phyloP scores from a whole-genome alignment of 2,797 vertebrate species.

The Poeciliopsis presidionis region DNA sequence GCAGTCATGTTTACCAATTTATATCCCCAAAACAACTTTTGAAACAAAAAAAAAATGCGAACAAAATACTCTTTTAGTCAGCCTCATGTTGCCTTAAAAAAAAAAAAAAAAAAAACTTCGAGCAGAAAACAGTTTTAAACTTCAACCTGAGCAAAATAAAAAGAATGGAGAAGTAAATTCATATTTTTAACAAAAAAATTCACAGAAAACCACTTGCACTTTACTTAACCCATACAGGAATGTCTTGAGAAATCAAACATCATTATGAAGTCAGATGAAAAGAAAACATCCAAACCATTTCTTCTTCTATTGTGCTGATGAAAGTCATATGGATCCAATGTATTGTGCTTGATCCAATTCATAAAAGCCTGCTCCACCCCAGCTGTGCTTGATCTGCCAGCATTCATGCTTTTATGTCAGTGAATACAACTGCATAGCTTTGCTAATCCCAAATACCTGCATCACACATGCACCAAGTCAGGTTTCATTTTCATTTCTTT shows the following conservation, averaged over 20 bases:
- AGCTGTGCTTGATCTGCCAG: not conserved
- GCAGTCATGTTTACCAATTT: not conserved
- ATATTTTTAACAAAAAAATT: not conserved
- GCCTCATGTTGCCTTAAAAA: too few species aligned
- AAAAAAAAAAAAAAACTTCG: not conserved
- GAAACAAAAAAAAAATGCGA: conserved; percentile 3
- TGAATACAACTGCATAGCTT: not conserved
- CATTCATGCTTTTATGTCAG: not conserved
- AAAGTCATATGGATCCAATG: conserved; percentile 8
- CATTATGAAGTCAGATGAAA: conserved; percentile 13
- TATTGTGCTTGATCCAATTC: conserved; percentile 4
- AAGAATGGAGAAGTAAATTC: not conserved
- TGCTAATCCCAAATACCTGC: not conserved
- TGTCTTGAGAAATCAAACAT: not conserved
- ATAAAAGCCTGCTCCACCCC: not conserved
- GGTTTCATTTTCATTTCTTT: conserved; percentile 34
- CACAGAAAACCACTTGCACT: not conserved
- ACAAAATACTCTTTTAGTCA: not conserved
- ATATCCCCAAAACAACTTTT: not conserved
- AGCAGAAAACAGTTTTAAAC: not conserved
- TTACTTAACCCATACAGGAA: not conserved
- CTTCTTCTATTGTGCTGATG: conserved; percentile 1
- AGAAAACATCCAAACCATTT: conserved; percentile 17
- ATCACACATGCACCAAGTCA: conserved; percentile 13
- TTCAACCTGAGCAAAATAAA: not conserved